These are phyloP conservation scores for Thaleichthys pacificus DNA, from an alignment of 2,797 vertebrate species.

Conservation along the genomic window DNA sequence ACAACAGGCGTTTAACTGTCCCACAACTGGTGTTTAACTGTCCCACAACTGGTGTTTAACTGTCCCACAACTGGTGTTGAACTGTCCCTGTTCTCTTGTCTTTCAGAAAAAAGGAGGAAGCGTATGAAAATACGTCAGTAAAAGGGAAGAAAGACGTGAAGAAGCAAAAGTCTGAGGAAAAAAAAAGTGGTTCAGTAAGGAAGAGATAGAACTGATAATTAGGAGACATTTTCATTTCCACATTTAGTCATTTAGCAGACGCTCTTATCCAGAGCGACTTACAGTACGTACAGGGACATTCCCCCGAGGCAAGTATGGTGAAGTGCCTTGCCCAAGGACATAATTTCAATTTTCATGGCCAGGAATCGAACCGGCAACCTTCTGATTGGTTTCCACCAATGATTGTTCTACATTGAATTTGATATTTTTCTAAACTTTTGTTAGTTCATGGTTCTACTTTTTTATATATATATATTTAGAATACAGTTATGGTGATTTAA, in stretches of 20 bases:
- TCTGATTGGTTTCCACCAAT: not conserved
- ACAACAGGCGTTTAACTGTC: no score
- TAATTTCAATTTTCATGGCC: no score
- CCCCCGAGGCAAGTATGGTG: no score
- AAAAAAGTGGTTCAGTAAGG: slow-evolving; percentile 82
- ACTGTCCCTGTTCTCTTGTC: slow-evolving; percentile 15
- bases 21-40: not conserved
- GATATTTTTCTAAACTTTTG: slow-evolving; percentile 17
- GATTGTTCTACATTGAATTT: slow-evolving; percentile 3
- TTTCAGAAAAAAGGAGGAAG: slow-evolving; percentile 83
- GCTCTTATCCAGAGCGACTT: no score
- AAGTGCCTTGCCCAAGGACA: no score
- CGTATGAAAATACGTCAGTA: slow-evolving; percentile 85
- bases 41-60: not conserved
- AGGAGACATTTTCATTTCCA: not conserved
- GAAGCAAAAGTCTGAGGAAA: slow-evolving; percentile 84
- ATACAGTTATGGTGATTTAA: slow-evolving; percentile 18
- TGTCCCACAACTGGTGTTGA: no score
- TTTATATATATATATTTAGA: slow-evolving; percentile 16
- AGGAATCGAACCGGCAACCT: no score
- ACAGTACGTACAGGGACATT: no score
- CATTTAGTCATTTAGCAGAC: no score
- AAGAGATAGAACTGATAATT: slow-evolving; percentile 80
- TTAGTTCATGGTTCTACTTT: not conserved
- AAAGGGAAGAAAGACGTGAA: slow-evolving; percentile 84